Conservation (phyloP, 2,888 invertebrate species). For the Scaptomyza parva region DNA sequence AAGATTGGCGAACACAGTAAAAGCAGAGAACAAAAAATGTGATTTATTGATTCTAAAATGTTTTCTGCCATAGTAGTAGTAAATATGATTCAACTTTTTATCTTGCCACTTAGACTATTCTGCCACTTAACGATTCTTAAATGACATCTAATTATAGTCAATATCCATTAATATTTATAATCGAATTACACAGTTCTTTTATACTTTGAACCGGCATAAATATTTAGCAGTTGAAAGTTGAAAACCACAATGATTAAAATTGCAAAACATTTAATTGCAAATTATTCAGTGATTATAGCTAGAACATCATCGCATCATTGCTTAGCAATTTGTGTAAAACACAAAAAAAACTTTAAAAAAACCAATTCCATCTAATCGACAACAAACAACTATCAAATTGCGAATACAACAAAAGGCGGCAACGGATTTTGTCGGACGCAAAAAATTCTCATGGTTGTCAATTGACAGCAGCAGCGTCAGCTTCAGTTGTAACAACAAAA, state of each 20-base stretch:
- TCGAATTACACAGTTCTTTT: slow-evolving; percentile 4
- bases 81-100: not conserved
- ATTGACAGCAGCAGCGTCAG: slow-evolving; percentile 45
- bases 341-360: slow-evolving; percentile 37
- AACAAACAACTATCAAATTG: slow-evolving; percentile 8
- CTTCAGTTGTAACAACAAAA: slow-evolving; percentile 44
- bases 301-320: slow-evolving; percentile 47
- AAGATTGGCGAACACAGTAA: not conserved
- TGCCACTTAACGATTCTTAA: not conserved
- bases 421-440: slow-evolving; percentile 53
- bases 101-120: not conserved
- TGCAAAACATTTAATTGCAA: slow-evolving; percentile 50
- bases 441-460: slow-evolving; percentile 76
- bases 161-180: slow-evolving; percentile 4
- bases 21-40: not conserved
- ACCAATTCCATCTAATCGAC: slow-evolving; percentile 55
- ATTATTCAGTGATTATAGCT: slow-evolving; percentile 36
- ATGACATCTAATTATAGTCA: not conserved
- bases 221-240: slow-evolving; percentile 46
- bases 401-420: slow-evolving; percentile 51
- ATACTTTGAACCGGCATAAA: slow-evolving; percentile 44
- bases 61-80: not conserved
- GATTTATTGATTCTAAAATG: too few relatives aligned
- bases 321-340: slow-evolving; percentile 52
- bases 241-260: slow-evolving; percentile 38